These are phyloP conservation scores for Macropus fuliginosus DNA, from an alignment of 2,797 vertebrate genomes.

Conservation along the genomic window DNA sequence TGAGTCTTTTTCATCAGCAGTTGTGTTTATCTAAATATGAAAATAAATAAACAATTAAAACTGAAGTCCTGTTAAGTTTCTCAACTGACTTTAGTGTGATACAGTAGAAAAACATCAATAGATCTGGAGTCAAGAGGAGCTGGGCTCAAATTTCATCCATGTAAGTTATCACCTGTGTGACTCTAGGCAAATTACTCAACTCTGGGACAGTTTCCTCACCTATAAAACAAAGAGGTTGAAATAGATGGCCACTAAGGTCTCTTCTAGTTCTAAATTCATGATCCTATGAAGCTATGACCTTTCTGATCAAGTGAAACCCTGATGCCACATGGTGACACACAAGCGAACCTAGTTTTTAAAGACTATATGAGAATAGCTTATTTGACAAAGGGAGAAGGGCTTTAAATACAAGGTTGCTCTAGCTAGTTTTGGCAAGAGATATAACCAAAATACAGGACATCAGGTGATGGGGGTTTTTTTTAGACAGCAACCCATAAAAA, in stretches of 20 bases:
- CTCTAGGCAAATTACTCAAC: neutral
- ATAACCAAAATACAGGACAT: neutral
- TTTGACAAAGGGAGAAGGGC: neutral
- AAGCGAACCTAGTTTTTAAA: neutral
- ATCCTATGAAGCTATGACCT: neutral
- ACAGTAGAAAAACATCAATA: neutral
- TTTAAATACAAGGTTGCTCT: neutral
- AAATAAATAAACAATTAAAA: slow-evolving; percentile 43
- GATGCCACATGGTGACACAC: neutral
- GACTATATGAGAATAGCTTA: neutral
- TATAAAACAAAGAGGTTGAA: neutral
- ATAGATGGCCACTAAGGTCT: neutral
- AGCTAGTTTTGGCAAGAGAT: neutral
- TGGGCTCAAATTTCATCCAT: neutral
- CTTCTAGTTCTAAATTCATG: neutral
- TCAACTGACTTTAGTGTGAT: neutral
- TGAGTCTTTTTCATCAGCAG: slow-evolving; percentile 91
- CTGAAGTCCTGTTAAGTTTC: neutral
- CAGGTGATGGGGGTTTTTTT: neutral
- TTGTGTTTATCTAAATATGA: slow-evolving; percentile 94
- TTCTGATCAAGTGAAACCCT: neutral
- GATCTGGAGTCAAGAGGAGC: neutral
- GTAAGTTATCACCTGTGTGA: neutral
- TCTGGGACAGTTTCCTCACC: neutral
- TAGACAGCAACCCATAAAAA: neutral